phyloP scores from a whole-genome alignment of 2,797 vertebrate species.

The Hozukius guyotensis region DNA sequence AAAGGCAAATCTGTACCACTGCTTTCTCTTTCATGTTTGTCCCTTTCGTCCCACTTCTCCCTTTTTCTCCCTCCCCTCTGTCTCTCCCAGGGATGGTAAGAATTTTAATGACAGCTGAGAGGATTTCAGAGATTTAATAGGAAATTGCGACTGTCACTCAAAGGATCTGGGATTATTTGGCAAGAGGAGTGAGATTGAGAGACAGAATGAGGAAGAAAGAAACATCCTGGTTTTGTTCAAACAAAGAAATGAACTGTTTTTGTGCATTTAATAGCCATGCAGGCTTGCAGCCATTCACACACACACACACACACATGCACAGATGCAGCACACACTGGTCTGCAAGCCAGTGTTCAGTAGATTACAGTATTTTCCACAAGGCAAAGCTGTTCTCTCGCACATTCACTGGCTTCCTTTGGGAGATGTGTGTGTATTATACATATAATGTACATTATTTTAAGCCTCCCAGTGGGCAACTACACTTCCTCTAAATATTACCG shows the following conservation, averaged over 20 bases:
- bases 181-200: neutral
- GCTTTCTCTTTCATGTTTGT: slow-evolving; percentile 65
- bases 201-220: slow-evolving; percentile 20
- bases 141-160: slow-evolving; percentile 75
- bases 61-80: neutral
- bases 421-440: slow-evolving; percentile 4
- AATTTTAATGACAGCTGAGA: slow-evolving; percentile 67
- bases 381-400: neutral
- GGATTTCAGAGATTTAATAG: slow-evolving; percentile 75
- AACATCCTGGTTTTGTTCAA: slow-evolving; percentile 76
- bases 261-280: slow-evolving; percentile 41
- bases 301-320: neutral
- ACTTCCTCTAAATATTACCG: slow-evolving; percentile 47
- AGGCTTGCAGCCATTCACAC: slow-evolving; percentile 52
- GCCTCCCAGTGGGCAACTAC: slow-evolving; percentile 27
- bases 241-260: slow-evolving; percentile 76
- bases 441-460: slow-evolving; percentile 41
- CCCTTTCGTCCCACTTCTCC: slow-evolving; percentile 49
- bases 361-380: neutral
- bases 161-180: slow-evolving; percentile 51
- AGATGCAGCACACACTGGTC: neutral
- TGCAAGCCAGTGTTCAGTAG: neutral
- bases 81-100: slow-evolving; percentile 49
- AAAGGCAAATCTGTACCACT: slow-evolving; percentile 60
- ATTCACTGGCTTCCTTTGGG: neutral